Percentiles rank a stretch among this genome's conserved stretches.
phyloP scores from a whole-genome alignment of 2,888 invertebrate genomes.

The Lumbricus terrestris region DNA sequence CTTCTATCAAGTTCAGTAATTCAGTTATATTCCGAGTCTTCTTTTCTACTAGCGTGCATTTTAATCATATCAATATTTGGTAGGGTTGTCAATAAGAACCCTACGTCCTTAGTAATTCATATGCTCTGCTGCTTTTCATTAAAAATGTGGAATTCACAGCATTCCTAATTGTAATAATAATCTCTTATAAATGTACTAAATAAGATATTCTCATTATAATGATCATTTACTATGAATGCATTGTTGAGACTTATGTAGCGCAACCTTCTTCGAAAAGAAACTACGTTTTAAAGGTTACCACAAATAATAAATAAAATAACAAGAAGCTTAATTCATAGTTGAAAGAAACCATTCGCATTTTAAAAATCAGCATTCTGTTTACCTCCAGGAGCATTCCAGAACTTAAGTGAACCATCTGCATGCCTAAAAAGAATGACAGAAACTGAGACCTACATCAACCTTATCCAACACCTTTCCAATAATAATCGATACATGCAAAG shows the following conservation, averaged over 20 bases:
- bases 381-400: slow-evolving; percentile 42
- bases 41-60: not conserved
- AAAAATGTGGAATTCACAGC: not conserved
- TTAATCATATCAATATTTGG: not conserved
- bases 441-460: not conserved
- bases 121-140: not conserved
- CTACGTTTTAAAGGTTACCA: too few species aligned
- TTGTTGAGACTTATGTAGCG: not conserved
- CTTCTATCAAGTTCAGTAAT: not conserved
- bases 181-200: too few species aligned
- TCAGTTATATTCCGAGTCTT: not conserved
- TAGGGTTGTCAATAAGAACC: not conserved
- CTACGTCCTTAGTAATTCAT: not conserved
- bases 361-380: not conserved
- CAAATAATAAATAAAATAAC: not conserved
- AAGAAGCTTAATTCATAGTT: not conserved
- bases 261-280: not conserved
- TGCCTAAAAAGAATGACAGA: slow-evolving; percentile 65
- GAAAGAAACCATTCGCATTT: not conserved
- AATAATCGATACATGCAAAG: too few species aligned
- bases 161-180: not conserved
- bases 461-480: not conserved
- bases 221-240: not conserved
- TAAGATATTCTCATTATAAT: not conserved
- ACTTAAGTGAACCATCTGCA: slow-evolving; percentile 96